Evolutionary conservation across 2,113 vertebrate genomes (phyloP), one percentile per base, ranked within the genome.

Genomic region (Charadrius vociferus): DNA sequence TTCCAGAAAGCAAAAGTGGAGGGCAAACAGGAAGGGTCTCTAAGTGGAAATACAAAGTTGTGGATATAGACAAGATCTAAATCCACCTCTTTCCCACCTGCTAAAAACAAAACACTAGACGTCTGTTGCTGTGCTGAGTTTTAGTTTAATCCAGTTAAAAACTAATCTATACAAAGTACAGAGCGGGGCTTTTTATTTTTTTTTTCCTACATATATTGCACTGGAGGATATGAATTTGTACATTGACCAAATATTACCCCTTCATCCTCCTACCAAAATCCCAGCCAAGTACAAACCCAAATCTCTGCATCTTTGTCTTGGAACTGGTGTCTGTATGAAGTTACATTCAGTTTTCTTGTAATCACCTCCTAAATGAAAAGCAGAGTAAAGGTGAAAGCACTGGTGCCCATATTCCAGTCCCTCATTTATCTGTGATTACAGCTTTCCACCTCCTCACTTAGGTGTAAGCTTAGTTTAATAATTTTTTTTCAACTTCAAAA

Each of bases 101-200:
- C 24, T 81, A 39, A 73, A 95, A 95, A 86, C 30, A 70, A 97
- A 95, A 96, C 78, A 81, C 10, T 71, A 71, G 27, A 83, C 32
- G 1, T 70, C 73, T 88, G 47, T 86, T 45, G 90, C 93, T 96
- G 93, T 6, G 10, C 90, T 74, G 86, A 96, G 62, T 91, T 95
- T 95, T 93, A 94, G 79, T 98, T 98, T 98, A 98, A 96, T 98
- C 82, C 73, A 89, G 92, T 97, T 97, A 90, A 97, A 98, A 98
- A 94, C 86, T 94, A 96, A 96, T 80, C 66, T 93, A 97, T 96
- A 93, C 87, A 97, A 97, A 97, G 71, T 74, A 94, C 52, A n/a
- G 86, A 92, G 56, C 4, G 26, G 83, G 95, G 83, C 50, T 77
- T 47, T 30, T 92, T 92, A 89, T 91, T 36, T n/a, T 53, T 43